Percentiles rank a stretch among this genome's conserved stretches.
Evolutionary conservation across 2,888 invertebrate species (phyloP).

Genomic region (Acanthosoma haemorrhoidale): DNA sequence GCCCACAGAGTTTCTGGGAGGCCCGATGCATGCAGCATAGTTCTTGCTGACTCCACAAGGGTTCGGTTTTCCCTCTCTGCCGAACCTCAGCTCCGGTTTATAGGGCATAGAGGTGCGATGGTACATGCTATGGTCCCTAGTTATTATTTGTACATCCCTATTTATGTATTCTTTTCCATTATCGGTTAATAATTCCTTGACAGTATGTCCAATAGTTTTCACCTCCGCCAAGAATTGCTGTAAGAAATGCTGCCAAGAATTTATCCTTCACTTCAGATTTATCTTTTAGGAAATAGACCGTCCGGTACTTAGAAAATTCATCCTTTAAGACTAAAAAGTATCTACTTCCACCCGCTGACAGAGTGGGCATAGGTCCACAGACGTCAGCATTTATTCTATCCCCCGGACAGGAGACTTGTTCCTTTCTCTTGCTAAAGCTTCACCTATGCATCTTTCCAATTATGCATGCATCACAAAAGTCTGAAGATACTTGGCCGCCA

Average conservation of each 20-base stretch:
- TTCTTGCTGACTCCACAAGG: conserved; percentile 39
- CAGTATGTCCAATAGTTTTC: too few species aligned
- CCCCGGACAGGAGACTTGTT: conserved; percentile 33
- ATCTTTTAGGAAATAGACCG: conserved; percentile 42
- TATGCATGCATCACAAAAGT: conserved; percentile 24
- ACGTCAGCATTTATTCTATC: conserved; percentile 41
- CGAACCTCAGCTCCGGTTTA: conserved; percentile 36
- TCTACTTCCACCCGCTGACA: conserved; percentile 41
- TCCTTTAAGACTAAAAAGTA: conserved; percentile 43
- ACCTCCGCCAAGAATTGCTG: too few species aligned
- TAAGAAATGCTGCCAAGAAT: too few species aligned
- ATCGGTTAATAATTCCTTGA: too few species aligned
- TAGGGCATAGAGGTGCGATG: conserved; percentile 36
- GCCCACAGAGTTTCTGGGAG: conserved; percentile 12
- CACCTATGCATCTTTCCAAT: conserved; percentile 17
- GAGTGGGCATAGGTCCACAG: conserved; percentile 40
- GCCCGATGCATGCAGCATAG: too few species aligned
- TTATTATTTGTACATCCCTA: too few species aligned
- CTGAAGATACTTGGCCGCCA: neutral
- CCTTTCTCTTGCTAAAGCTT: too few species aligned
- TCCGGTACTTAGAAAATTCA: conserved; percentile 41
- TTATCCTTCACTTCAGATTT: too few species aligned
- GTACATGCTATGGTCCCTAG: too few species aligned
- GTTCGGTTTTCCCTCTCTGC: conserved; percentile 37
- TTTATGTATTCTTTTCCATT: too few species aligned